Conservation (phyloP, 2,113 vertebrate genomes). For the Pedetes capensis region DNA sequence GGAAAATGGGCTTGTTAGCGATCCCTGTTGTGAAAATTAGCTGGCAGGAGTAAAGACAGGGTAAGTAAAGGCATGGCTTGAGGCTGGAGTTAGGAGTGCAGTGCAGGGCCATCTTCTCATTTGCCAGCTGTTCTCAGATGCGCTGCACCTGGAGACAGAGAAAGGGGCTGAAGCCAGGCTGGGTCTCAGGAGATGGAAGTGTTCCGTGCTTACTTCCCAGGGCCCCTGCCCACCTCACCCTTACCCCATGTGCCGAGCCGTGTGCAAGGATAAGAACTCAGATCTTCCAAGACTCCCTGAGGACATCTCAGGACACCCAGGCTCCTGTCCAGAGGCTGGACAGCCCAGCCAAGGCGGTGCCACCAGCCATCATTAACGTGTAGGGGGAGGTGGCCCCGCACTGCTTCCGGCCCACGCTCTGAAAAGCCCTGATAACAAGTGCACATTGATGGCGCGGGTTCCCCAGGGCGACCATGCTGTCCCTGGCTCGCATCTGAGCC, state of each 20-base stretch:
- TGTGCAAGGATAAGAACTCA: neutral
- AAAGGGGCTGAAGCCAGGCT: neutral
- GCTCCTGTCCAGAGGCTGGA: constrained; percentile 77
- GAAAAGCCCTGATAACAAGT: constrained; percentile 85
- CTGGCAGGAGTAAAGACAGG: neutral
- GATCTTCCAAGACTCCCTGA: neutral
- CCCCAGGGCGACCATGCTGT: constrained; percentile 80
- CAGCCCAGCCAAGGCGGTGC: constrained; percentile 75
- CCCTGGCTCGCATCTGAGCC: constrained; percentile 84
- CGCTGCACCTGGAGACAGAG: accelerated
- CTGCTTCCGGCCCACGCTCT: constrained; percentile 83
- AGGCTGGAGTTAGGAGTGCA: neutral
- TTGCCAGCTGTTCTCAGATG: neutral
- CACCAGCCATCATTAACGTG: constrained; percentile 83
- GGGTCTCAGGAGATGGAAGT: neutral
- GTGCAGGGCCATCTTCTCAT: accelerated
- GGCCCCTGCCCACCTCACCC: neutral
- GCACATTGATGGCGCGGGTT: constrained; percentile 82
- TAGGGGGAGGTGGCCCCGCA: constrained; percentile 70
- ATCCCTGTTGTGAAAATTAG: too few species aligned
- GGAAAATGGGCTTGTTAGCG: neutral
- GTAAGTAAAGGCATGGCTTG: neutral
- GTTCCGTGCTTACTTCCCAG: neutral
- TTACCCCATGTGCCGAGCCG: neutral
- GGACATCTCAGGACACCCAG: constrained; percentile 74